Evolutionary conservation across 2,888 invertebrate genomes (phyloP), one percentile per base, ranked within the genome.

Genomic region (Anarsia innoxiella): DNA sequence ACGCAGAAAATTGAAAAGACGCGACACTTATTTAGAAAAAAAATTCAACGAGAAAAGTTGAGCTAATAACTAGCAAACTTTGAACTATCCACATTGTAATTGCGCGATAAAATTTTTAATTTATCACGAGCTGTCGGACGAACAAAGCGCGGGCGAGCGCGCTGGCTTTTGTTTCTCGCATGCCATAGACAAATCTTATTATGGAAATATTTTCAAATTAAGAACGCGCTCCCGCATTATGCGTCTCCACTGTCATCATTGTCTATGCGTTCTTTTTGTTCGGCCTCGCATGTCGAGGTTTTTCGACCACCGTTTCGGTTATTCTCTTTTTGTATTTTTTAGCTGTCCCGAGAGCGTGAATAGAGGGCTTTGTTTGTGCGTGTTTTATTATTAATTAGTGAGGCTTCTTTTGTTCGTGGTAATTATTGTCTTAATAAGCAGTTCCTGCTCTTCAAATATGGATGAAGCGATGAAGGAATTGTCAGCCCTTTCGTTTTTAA

Each of bases 371-470:
- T 84, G 82, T 83, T 80, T 80, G 79, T 71, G 74, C 76, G 76
- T 80, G 83, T 83, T 80, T 84, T 84, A 83, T 84, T 84, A 84
- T 83, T 84, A 84, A 83, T 84, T 84, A 84, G 83, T 82, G 83
- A 69, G 61, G 70, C 66, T 67, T 69, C 75, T 79, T 37, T 84
- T 84, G 84, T 84, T 76, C 76, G 73, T 80, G 83, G 84, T 71
- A 84, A 84, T 84, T 83, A 84, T 84, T 80, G 80, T 83, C 79
- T 79, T 83, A 84, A 83, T 84, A 83, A 83, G 83, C 77, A 77
- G 83, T 83, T 82, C 83, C 83, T 78, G 77, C 71, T 74, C 61
- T 63, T 68, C 73, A 71, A 74, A 71, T 75, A 65, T 69, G 68
- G 66, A 68, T 59, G 69, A 68, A 67, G 64, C 55, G 61, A 46